Conservation (phyloP, 2,113 vertebrate species). For the Edolisoma coerulescens region DNA sequence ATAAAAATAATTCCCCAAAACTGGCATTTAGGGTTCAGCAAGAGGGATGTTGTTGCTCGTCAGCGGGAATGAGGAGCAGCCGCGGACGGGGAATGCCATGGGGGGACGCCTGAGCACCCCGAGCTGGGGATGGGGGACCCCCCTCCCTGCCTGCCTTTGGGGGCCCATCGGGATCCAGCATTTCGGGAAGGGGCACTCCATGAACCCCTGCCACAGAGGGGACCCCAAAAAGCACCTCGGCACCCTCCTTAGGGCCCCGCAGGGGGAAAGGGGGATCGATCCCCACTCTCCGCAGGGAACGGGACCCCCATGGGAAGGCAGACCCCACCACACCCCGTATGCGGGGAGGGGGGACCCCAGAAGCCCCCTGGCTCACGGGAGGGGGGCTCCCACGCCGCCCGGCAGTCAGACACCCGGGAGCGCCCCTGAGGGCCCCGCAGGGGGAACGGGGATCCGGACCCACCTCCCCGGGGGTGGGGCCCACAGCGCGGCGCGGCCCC, state of each 20-base stretch:
- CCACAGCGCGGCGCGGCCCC: fast-evolving
- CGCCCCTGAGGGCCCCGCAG: too few species aligned
- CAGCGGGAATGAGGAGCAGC: not conserved
- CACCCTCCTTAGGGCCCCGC: not conserved
- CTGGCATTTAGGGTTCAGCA: not conserved
- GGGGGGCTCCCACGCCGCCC: too few species aligned
- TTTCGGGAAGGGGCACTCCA: too few species aligned
- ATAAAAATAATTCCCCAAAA: not conserved
- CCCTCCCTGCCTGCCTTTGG: not conserved
- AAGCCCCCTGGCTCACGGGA: too few species aligned
- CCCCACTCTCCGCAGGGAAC: not conserved
- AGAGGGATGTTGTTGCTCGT: not conserved
- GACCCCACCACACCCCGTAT: too few species aligned
- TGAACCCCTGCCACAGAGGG: too few species aligned
- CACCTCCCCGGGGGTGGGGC: fast-evolving
- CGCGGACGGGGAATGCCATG: not conserved
- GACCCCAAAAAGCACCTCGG: fast-evolving
- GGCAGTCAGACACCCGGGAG: too few species aligned
- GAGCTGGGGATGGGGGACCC: not conserved
- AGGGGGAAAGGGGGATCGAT: not conserved
- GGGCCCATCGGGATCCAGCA: fast-evolving
- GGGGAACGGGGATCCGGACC: too few species aligned
- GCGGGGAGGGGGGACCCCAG: too few species aligned
- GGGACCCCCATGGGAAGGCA: too few species aligned
- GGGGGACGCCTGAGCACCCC: not conserved